Conservation (phyloP, 1,140 invertebrate species). For the Littorina saxatilis region DNA sequence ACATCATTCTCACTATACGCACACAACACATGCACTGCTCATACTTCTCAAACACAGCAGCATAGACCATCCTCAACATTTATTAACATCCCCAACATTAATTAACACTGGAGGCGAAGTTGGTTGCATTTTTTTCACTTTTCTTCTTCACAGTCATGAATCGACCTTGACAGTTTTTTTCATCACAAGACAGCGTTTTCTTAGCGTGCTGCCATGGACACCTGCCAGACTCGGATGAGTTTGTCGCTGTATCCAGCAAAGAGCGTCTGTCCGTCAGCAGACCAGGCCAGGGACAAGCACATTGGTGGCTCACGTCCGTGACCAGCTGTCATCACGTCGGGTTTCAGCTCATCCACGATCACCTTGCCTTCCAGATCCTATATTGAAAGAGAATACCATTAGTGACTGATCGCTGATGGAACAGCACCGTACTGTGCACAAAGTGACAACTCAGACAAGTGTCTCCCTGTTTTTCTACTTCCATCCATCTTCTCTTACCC, state of each 20-base stretch:
- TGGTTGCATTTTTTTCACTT: too few species aligned
- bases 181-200: neutral
- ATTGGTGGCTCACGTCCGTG: constrained; percentile 88
- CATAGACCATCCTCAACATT: constrained; percentile 19
- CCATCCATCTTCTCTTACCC: too few species aligned
- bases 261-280: constrained; percentile 98
- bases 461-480: neutral
- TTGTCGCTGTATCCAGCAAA: constrained; percentile 99
- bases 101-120: too few species aligned
- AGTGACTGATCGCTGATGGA: too few species aligned
- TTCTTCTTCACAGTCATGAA: neutral
- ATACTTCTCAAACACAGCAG: neutral
- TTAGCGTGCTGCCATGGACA: constrained; percentile 77
- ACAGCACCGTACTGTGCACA: too few species aligned
- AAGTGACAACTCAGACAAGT: neutral
- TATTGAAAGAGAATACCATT: constrained; percentile 44
- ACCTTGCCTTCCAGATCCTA: constrained; percentile 99
- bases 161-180: constrained; percentile 17
- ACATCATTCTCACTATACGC: too few species aligned
- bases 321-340: constrained; percentile 87
- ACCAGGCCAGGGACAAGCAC: constrained; percentile 99
- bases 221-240: constrained; percentile 99
- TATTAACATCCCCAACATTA: too few species aligned
- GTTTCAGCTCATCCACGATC: constrained; percentile 98
- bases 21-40: neutral